Base-by-base conservation (phyloP, 2,113 vertebrate genomes). In the Megalops atlanticus region DNA sequence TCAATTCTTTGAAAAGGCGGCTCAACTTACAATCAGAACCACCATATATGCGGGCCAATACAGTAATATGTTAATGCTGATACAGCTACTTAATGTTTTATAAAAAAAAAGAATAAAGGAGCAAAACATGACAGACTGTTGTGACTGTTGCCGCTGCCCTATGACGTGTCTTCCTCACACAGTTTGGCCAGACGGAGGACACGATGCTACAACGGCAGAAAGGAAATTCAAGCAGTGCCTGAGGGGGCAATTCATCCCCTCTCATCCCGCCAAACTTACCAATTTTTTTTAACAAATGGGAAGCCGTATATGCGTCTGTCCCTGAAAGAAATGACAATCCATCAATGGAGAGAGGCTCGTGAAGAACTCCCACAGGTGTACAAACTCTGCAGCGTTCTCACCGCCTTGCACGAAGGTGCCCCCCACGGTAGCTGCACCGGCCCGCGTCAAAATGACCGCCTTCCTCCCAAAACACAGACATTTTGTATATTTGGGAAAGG, bases 401-500 rank as follows among this genome's bases (percentile, higher is more conserved):
- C 40, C 27, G 47, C 15, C 75, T 58, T 12, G 71, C 79, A 80
- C 79, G 47, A 74, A 80, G 21, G 36, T 24, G 33, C 6, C 31
- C 7, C n/a, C 3, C 35, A 21, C 24, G 1, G 7, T 33, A 6
- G 15, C 40, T 8, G 3, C 24, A 31, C 64, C 36, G 4, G 38
- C 5, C 33, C 12, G 21, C 14, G 7, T 38, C 64, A 10, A 78
- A 82, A 52, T 39, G 38, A 15, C 75, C 33, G 2, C 45, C 52
- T 78, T 78, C 64, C 81, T 71, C 68, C 69, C 39, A 8, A 78
- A 78, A 58, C 38, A 27, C 70, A 72, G 38, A 24, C 12, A 21
- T 43, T 78, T 43, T 54, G 54, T 68, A 43, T 35, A 40, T 43
- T 78, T 64, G 47, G 38, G 81, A 69, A 78, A 77, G 76, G 45